Conservation (phyloP, 2,888 invertebrate genomes). For the Sisyra nigra region DNA sequence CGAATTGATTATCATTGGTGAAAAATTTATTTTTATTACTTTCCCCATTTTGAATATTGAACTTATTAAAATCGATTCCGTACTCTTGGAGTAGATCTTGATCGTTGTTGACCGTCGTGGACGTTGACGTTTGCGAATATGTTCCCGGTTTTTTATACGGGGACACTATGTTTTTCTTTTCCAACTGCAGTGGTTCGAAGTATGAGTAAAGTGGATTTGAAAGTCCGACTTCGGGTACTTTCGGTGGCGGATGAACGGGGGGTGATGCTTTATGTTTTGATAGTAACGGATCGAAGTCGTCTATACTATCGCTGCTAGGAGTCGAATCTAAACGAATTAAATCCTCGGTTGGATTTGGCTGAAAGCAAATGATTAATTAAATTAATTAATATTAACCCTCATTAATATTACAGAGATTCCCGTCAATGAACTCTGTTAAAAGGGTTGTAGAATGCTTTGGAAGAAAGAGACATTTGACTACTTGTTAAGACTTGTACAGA, state of each 20-base stretch:
- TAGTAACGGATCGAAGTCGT: slow-evolving; percentile 50
- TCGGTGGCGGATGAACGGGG: slow-evolving; percentile 25
- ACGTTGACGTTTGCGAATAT: slow-evolving; percentile 33
- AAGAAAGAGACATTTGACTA: too few relatives aligned
- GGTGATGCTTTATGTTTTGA: slow-evolving; percentile 30
- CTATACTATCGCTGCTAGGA: slow-evolving; percentile 36
- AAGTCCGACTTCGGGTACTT: slow-evolving; percentile 30
- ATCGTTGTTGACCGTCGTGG: slow-evolving; percentile 32
- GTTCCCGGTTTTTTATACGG: slow-evolving; percentile 8
- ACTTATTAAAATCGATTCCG: slow-evolving; percentile 50
- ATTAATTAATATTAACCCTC: not conserved
- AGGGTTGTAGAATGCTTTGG: too few relatives aligned
- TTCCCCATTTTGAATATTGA: slow-evolving; percentile 23
- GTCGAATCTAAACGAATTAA: slow-evolving; percentile 49
- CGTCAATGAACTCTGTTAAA: too few relatives aligned
- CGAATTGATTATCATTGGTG: slow-evolving; percentile 23
- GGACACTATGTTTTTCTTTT: slow-evolving; percentile 4
- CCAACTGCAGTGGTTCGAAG: slow-evolving; percentile 17
- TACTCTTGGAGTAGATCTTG: slow-evolving; percentile 56
- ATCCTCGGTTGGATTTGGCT: slow-evolving; percentile 29
- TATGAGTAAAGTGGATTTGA: slow-evolving; percentile 32
- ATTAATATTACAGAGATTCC: too few relatives aligned
- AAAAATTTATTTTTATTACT: slow-evolving; percentile 12
- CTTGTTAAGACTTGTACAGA: too few relatives aligned
- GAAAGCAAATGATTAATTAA: not conserved